phyloP scores from a whole-genome alignment of 2,888 invertebrate genomes.

The Lepidochitona cinerea region DNA sequence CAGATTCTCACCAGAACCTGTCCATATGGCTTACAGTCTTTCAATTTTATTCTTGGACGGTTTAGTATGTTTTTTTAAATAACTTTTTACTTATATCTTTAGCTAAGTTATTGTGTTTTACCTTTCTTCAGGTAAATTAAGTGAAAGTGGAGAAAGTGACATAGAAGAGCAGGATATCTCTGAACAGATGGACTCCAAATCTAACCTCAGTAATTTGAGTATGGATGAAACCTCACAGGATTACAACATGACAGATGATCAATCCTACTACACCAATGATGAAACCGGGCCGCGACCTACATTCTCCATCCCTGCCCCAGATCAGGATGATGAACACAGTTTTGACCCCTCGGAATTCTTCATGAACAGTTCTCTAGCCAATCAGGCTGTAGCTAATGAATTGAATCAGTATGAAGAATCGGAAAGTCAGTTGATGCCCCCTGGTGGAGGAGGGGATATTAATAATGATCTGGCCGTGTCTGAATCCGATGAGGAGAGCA shows the following conservation, averaged over 20 bases:
- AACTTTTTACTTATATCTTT: background rate
- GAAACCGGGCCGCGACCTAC: background rate
- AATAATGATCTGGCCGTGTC: slow-evolving; percentile 84
- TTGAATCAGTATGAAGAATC: slow-evolving; percentile 34
- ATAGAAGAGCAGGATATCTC: slow-evolving; percentile 24
- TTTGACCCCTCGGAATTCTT: slow-evolving; percentile 64
- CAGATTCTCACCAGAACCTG: too few species aligned
- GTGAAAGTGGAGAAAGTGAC: slow-evolving; percentile 46
- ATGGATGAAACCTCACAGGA: slow-evolving; percentile 14
- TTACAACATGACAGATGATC: slow-evolving; percentile 1
- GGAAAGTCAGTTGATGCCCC: slow-evolving; percentile 13
- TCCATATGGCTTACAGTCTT: too few species aligned
- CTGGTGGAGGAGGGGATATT: slow-evolving; percentile 74
- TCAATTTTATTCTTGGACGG: too few species aligned
- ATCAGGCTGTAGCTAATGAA: slow-evolving; percentile 32
- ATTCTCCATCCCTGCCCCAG: background rate
- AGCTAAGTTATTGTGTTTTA: background rate
- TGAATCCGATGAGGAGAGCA: slow-evolving; percentile 80
- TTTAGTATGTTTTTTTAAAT: too few species aligned
- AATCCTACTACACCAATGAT: background rate
- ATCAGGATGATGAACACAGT: slow-evolving; percentile 53
- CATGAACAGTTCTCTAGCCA: slow-evolving; percentile 57
- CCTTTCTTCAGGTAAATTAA: slow-evolving; percentile 11
- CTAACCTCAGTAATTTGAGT: slow-evolving; percentile 10
- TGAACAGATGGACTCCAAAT: background rate